phyloP scores from a whole-genome alignment of 2,113 vertebrate genomes.

The Dascyllus trimaculatus region DNA sequence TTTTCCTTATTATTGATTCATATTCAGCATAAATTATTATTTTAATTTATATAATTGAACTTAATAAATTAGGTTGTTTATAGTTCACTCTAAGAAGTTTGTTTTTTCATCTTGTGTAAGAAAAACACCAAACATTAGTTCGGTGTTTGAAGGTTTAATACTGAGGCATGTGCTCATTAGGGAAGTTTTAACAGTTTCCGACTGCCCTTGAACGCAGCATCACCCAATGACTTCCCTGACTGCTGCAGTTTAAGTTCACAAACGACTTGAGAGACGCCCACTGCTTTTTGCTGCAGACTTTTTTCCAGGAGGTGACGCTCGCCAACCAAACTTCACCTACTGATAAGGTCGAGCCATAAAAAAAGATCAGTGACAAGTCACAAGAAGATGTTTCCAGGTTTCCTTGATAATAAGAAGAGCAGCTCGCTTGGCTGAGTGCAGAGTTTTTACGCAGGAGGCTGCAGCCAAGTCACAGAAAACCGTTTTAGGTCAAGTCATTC shows the following conservation, averaged over 20 bases:
- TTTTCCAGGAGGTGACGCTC: conserved; percentile 60
- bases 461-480: conserved; percentile 1
- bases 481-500: conserved; percentile 56
- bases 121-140: too few relatives aligned
- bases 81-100: too few relatives aligned
- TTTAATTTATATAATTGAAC: too few relatives aligned
- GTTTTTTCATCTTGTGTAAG: too few relatives aligned
- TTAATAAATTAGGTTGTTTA: too few relatives aligned
- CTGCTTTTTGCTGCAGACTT: conserved; percentile 14
- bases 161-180: too few relatives aligned
- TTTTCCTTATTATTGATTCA: too few relatives aligned
- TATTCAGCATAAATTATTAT: too few relatives aligned
- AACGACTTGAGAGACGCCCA: conserved; percentile 19
- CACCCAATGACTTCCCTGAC: neutral
- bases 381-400: neutral
- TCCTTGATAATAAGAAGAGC: neutral
- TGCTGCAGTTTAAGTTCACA: neutral
- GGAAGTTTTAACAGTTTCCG: too few relatives aligned
- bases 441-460: neutral
- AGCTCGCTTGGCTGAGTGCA: neutral
- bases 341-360: conserved; percentile 20
- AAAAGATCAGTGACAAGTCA: conserved; percentile 9
- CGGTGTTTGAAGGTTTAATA: too few relatives aligned
- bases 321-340: conserved; percentile 7
- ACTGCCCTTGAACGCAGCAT: conserved; percentile 48